Evolutionary conservation across 2,113 vertebrate genomes (phyloP), one percentile per base, ranked within the genome.

Genomic region (Pampusana beccarii): DNA sequence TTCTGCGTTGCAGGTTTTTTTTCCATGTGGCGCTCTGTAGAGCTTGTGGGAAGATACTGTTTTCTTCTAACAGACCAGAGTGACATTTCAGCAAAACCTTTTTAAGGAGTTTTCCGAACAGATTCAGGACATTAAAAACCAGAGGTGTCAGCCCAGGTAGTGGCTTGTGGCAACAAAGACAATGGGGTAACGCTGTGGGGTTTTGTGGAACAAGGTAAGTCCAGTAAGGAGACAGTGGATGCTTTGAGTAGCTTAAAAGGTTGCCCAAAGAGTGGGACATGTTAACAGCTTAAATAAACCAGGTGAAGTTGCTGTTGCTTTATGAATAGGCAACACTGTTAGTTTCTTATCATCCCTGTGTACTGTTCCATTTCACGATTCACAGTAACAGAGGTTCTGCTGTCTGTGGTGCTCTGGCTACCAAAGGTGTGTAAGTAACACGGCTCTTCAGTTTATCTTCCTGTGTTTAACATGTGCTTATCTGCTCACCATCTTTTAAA

Each of bases 171-270:
- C 29, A 20, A 9, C 44, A 70, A 11, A 71, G 67, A 10, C 0
- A 2, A 0, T 7, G 19, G 42, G 24, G 31, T 34, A 14, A 44
- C 23, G 7, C 40, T 4, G 0, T 11, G 0, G 3, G 50, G 18
- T 73, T 77, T 62, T 89, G 42, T 80, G 79, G 81, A 73, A 13
- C 8, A 14, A 46, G 7, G 34, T 61, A 4, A 1, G 51, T 65
- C 29, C 31, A 23, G 53, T 21, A 74, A 54, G 84, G 69, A 78
- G 40, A 12, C 12, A 10, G 36, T 16, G 42, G 44, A n/a, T 71
- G n/a, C 70, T 81, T 44, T 29, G 44, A 10, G n/a, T 8, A 56
- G 33, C 67, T 67, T 50, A 16, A 86, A 83, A 67, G 74, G 48
- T 31, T 38, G 60, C 31, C 21, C 44, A 18, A 66, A 42, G 51